These are phyloP conservation scores for Neotragus pygmaeus DNA, from an alignment of 2,113 vertebrate species.

Conservation along the genomic window DNA sequence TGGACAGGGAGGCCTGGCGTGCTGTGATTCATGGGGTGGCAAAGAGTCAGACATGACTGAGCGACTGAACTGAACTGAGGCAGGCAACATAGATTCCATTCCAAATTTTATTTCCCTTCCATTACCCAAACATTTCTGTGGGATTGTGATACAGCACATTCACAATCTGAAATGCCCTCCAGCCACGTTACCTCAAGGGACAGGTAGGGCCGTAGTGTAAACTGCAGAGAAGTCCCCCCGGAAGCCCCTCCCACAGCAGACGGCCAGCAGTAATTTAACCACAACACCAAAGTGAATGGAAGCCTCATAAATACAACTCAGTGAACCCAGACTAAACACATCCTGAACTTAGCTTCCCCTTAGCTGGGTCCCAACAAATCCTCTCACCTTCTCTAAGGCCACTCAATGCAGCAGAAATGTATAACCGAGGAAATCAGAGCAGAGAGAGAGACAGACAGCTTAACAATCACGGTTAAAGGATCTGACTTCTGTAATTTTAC, in stretches of 20 bases:
- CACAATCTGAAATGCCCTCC: background rate
- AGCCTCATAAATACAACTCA: background rate
- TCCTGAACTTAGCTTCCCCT: background rate
- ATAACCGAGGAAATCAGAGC: background rate
- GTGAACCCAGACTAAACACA: background rate
- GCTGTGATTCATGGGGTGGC: too few relatives aligned
- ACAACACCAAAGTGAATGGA: background rate
- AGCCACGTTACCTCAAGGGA: background rate
- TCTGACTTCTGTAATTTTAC: background rate
- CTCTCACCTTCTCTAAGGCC: background rate
- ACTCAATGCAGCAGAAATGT: background rate
- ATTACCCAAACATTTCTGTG: background rate
- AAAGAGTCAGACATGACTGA: too few relatives aligned
- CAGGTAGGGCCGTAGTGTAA: background rate
- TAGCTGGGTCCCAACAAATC: background rate
- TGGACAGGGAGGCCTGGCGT: too few relatives aligned
- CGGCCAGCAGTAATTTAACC: background rate
- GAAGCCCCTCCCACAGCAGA: background rate
- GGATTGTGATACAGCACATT: background rate
- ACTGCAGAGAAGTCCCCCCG: background rate
- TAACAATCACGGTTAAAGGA: background rate
- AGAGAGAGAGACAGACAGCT: background rate
- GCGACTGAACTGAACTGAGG: background rate
- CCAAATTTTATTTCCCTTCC: background rate
- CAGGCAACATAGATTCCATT: background rate